Percentiles rank a stretch among this genome's conserved stretches.
These are phyloP conservation scores for Psix sp. DNA, from an alignment of 1,140 invertebrate genomes.

Conservation along the genomic window DNA sequence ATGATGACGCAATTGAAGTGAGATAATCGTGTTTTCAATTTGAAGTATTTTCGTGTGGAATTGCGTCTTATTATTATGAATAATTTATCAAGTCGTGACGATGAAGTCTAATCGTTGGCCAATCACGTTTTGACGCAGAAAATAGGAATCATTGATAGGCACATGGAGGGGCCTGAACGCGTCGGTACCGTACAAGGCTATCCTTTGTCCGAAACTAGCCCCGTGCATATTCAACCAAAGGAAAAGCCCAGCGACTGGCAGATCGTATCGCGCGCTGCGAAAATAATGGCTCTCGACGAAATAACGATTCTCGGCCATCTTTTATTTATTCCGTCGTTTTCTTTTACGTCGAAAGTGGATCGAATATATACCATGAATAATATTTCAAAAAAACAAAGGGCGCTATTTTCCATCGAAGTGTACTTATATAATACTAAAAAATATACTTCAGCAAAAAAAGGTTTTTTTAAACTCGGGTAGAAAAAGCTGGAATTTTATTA, in stretches of 20 bases:
- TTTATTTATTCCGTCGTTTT: slow-evolving; percentile 25
- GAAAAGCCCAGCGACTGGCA: slow-evolving; percentile 43
- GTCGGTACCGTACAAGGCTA: slow-evolving; percentile 66
- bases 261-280: slow-evolving; percentile 41
- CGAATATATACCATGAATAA: not conserved
- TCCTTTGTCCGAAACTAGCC: slow-evolving; percentile 72
- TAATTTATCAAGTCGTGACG: slow-evolving; percentile 53
- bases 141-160: slow-evolving; percentile 59
- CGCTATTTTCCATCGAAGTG: too few relatives aligned
- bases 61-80: slow-evolving; percentile 53
- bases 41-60: slow-evolving; percentile 48
- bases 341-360: slow-evolving; percentile 6
- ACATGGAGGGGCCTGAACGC: slow-evolving; percentile 59
- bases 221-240: slow-evolving; percentile 41
- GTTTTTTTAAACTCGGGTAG: too few relatives aligned
- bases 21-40: slow-evolving; percentile 50
- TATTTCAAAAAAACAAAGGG: not conserved
- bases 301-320: slow-evolving; percentile 30
- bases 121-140: slow-evolving; percentile 68
- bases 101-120: slow-evolving; percentile 66
- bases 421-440: too few relatives aligned
- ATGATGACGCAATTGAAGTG: slow-evolving; percentile 47
- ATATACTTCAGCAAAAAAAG: too few relatives aligned
- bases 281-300: slow-evolving; percentile 37
- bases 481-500: too few relatives aligned